Conservation (phyloP, 2,888 invertebrate genomes). For the Deladenus siricidicola region DNA sequence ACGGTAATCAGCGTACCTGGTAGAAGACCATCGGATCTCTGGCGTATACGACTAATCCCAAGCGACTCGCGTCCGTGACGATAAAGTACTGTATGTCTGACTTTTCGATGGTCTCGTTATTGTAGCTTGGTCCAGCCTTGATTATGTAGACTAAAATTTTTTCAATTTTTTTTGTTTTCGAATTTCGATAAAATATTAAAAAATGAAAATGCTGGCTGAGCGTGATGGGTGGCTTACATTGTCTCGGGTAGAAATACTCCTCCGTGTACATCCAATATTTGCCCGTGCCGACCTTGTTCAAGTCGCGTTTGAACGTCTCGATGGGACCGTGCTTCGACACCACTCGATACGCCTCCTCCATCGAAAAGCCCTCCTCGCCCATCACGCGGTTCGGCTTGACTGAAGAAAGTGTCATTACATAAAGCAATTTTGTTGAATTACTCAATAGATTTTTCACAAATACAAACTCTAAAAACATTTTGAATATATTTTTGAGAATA, state of each 20-base stretch:
- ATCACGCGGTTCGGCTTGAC: constrained; percentile 52
- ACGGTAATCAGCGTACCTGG: constrained; percentile 43
- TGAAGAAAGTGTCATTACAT: constrained; percentile 33
- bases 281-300: constrained; percentile 52
- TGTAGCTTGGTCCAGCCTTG: constrained; percentile 49
- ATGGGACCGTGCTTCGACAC: constrained; percentile 53
- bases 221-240: constrained; percentile 48
- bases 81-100: constrained; percentile 50
- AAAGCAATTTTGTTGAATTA: too few relatives aligned
- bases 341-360: constrained; percentile 52
- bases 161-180: too few relatives aligned
- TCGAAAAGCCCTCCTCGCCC: constrained; percentile 54
- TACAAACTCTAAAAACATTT: too few relatives aligned
- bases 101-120: constrained; percentile 46
- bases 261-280: constrained; percentile 55
- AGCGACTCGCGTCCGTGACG: constrained; percentile 51
- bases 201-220: not conserved
- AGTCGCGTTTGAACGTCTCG: constrained; percentile 53
- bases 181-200: not conserved
- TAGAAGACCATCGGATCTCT: constrained; percentile 51
- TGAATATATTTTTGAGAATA: not conserved
- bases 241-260: constrained; percentile 54
- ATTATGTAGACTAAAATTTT: constrained; percentile 53
- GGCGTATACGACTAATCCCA: constrained; percentile 52
- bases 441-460: too few relatives aligned